These are phyloP conservation scores for Ichneumoninae sp. DNA, from an alignment of 2,888 invertebrate genomes.

Conservation along the genomic window DNA sequence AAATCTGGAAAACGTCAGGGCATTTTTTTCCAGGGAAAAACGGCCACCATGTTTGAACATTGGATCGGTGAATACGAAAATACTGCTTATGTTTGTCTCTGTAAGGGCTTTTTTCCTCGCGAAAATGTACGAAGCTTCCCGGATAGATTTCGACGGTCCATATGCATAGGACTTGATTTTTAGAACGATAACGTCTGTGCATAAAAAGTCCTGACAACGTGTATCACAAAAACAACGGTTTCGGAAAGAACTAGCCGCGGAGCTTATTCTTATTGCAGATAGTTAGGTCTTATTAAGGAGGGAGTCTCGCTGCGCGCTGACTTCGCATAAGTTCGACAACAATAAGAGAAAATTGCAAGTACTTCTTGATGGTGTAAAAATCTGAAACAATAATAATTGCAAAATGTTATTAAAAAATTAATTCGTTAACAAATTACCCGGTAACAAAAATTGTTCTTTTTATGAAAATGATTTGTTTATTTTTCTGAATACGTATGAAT, in stretches of 20 bases:
- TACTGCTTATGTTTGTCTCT: background rate
- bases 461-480: no score
- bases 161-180: background rate
- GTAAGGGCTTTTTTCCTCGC: background rate
- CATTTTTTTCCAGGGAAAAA: no score
- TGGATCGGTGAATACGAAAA: background rate
- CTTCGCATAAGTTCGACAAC: no score
- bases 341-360: no score
- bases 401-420: no score
- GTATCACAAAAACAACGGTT: background rate
- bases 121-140: background rate
- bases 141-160: background rate
- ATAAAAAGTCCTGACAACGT: background rate
- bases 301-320: no score
- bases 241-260: background rate
- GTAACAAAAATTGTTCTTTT: no score
- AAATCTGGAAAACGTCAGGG: no score
- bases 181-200: background rate
- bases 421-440: no score
- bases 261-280: background rate
- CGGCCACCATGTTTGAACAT: background rate
- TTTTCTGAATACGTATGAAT: no score
- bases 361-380: no score
- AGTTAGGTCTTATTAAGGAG: background rate
- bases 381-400: no score